A percentile compares a stretch with the other conserved stretches of the same genome.
phyloP scores from a whole-genome alignment of 2,113 vertebrate genomes.

The Dunckerocampus dactyliophorus region DNA sequence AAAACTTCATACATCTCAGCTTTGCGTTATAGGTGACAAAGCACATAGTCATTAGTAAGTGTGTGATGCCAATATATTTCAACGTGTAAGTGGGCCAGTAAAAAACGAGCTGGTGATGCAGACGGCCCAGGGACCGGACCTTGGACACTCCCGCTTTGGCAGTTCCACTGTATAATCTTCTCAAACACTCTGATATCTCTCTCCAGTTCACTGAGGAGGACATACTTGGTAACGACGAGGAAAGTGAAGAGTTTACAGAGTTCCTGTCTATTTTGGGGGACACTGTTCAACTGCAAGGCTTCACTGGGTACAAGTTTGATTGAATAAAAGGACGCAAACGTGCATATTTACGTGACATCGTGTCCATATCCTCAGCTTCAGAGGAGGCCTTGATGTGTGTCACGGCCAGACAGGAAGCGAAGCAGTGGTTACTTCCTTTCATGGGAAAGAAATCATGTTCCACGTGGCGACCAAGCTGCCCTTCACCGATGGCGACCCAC shows the following conservation, averaged over 20 bases:
- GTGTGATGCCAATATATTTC: no score
- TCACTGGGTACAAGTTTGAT: conserved; percentile 71
- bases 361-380: conserved; percentile 70
- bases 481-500: conserved; percentile 84
- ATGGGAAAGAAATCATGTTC: conserved; percentile 87
- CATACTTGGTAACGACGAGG: conserved; percentile 83
- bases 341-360: background rate
- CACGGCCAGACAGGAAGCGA: conserved; percentile 86
- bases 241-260: conserved; percentile 81
- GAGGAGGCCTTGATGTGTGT: conserved; percentile 86
- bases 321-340: background rate
- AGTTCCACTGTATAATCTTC: background rate
- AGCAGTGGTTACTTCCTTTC: conserved; percentile 83
- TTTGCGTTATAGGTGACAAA: no score
- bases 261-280: conserved; percentile 85
- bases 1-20: no score
- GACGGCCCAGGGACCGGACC: no score
- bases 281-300: conserved; percentile 80
- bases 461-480: conserved; percentile 88
- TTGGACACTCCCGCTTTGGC: background rate
- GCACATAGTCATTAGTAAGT: no score
- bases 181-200: conserved; percentile 24
- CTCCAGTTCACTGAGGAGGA: conserved; percentile 83
- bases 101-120: no score
- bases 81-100: no score